These are phyloP conservation scores for Tautogolabrus adspersus DNA, from an alignment of 2,113 vertebrate genomes.

Conservation along the genomic window DNA sequence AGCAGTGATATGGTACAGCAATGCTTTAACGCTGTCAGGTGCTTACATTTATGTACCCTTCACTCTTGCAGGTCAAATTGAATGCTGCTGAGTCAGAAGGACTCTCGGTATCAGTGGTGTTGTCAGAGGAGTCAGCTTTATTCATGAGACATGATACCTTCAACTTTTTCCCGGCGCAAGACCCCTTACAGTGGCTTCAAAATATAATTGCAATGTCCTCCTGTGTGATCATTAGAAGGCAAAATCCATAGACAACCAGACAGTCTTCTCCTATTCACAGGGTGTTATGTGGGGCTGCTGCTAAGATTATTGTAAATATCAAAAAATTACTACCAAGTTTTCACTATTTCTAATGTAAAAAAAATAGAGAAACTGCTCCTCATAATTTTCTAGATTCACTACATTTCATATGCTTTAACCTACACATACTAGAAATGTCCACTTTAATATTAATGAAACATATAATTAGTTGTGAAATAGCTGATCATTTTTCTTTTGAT, in stretches of 20 bases:
- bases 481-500: too few relatives aligned
- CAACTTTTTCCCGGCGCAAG: constrained; percentile 17
- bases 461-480: too few relatives aligned
- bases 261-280: too few relatives aligned
- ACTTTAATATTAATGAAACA: too few relatives aligned
- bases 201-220: constrained; percentile 11
- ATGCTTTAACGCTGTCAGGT: constrained; percentile 17
- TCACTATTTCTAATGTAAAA: too few relatives aligned
- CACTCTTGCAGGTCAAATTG: constrained; percentile 31
- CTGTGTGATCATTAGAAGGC: too few relatives aligned
- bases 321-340: too few relatives aligned
- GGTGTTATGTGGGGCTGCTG: too few relatives aligned
- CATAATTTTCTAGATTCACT: not conserved
- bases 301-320: too few relatives aligned
- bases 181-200: constrained; percentile 13
- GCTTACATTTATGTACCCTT: constrained; percentile 39
- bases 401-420: too few relatives aligned
- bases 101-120: constrained; percentile 34
- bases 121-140: constrained; percentile 63
- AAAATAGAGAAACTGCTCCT: not conserved
- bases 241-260: too few relatives aligned
- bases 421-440: too few relatives aligned
- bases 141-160: constrained; percentile 53
- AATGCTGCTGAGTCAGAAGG: constrained; percentile 24
- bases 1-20: constrained; percentile 18